Evolutionary conservation across 2,888 invertebrate genomes (phyloP), one percentile per base, ranked within the genome.

Genomic region (Synanthedon andrenaeformis): DNA sequence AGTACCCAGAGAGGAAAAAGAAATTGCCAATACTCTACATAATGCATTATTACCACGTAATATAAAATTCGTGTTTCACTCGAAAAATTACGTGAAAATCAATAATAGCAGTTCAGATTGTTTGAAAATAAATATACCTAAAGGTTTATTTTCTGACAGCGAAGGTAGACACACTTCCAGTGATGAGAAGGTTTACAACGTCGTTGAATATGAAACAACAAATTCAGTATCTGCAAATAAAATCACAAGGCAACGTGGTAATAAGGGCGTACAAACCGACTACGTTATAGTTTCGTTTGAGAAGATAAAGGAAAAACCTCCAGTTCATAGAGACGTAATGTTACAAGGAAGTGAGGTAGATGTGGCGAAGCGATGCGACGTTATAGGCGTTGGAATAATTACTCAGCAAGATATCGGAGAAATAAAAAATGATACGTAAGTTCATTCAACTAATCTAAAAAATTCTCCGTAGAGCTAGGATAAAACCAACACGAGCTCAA

Each of bases 161-260:
- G 70, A 73, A 11, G 69, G 69, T 12, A 11, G 63, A 64, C 28
- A 62, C 59, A 13, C 69, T 66, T 73, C 72, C 0, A 83, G 82
- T 56, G 76, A 81, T 54, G 83, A 85, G 62, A 66, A 78, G 62
- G 80, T 83, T 6, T 82, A 68, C 53, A 82, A 83, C 58, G 73
- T 85, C 50, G 72, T 82, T 3, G 82, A 85, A 58, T 84, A 85
- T 57, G 82, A 82, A 62, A 70, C 71, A 1, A 63, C 69, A 4
- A 70, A 72, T 52, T 63, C 69, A 1, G 67, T 12, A 45, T 12
- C 6, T 45, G 11, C n/a, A 5, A 13, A 6, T 10, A 45, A 45
- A 45, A 13, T 45, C 1, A n/a, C 13, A 3, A 13, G 5, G 6
- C 45, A 45, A 14, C 5, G 13, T 6, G 14, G 45, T 45, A 45